A percentile compares a stretch with the other conserved stretches of the same genome.
phyloP scores from a whole-genome alignment of 2,888 invertebrate genomes.

The Leptogaster cylindrica region DNA sequence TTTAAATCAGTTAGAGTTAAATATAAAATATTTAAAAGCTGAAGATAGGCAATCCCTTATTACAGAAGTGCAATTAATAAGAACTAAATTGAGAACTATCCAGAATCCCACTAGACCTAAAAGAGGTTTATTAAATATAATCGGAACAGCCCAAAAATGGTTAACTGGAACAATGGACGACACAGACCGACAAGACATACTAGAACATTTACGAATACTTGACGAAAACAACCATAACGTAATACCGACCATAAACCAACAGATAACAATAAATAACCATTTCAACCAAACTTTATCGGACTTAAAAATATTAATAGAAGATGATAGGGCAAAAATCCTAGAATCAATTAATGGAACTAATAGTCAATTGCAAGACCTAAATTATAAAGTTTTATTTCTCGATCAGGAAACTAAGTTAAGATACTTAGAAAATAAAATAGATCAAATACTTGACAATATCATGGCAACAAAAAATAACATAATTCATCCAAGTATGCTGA shows the following conservation, averaged over 20 bases:
- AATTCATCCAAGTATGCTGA: slow-evolving; percentile 41
- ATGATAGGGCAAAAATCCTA: slow-evolving; percentile 35
- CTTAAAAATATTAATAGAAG: slow-evolving; percentile 28
- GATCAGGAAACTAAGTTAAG: slow-evolving; percentile 39
- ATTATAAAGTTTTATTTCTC: slow-evolving; percentile 32
- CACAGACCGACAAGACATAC: slow-evolving; percentile 24
- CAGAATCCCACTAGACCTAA: not conserved
- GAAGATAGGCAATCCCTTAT: not conserved
- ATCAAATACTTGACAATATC: slow-evolving; percentile 41
- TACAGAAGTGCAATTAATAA: slow-evolving; percentile 16
- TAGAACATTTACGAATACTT: not conserved
- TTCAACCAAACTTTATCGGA: slow-evolving; percentile 32
- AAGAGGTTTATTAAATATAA: slow-evolving; percentile 24
- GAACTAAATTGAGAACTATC: slow-evolving; percentile 21
- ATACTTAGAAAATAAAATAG: slow-evolving; percentile 41
- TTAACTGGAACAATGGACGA: slow-evolving; percentile 29
- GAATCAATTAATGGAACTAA: slow-evolving; percentile 21
- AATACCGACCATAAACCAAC: not conserved
- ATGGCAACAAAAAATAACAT: slow-evolving; percentile 32
- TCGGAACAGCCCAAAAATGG: slow-evolving; percentile 11
- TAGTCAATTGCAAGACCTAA: slow-evolving; percentile 12
- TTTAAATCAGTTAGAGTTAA: not conserved
- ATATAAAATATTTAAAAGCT: slow-evolving; percentile 22
- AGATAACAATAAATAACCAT: slow-evolving; percentile 19
- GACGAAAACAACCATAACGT: not conserved